Base-by-base conservation (phyloP, 2,888 invertebrate genomes). In the Melinaea menophilus region DNA sequence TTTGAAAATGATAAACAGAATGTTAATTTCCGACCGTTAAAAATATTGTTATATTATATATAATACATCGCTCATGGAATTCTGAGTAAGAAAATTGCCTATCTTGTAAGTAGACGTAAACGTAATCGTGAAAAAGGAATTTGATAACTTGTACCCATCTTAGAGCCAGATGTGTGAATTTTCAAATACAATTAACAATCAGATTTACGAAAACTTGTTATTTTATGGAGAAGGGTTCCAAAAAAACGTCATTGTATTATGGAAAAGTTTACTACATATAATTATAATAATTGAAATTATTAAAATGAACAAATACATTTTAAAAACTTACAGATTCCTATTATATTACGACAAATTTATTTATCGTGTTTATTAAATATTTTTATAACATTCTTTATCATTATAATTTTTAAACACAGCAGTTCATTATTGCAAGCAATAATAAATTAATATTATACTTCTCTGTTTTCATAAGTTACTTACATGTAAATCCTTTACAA, bases 81-180 rank as follows among this genome's bases (percentile, higher is more conserved):
- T 86, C 79, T 81, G 84, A 85, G 89, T 86, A 86, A 82, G 88
- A 84, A 88, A 88, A 90, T 89, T 90, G 88, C 86, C 81, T 81
- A 79, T 79, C 75, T 74, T 79, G 41, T 41, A 41, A 80, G 79
- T 84, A 82, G 81, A 80, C 81, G 82, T 80, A 78, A 80, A 79
- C 74, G 75, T 77, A 79, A 81, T 84, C 74, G 73, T 74, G 81
- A 31, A 31, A 31, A 81, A 78, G 84, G 86, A 86, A 88, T 88
- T 88, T 88, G 85, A 88, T 88, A 81, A 85, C 83, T 83, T 84
- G 84, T 81, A 81, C 80, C 82, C 80, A 78, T 81, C 80, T 83
- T 84, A 79, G 78, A 77, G 73, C 75, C 3, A 73, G 75, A 77
- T 76, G 80, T 66, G 72, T 34, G 54, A 31, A n/a, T 58, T 37